phyloP scores from a whole-genome alignment of 2,888 invertebrate species.

The Trachelus iudaicus region DNA sequence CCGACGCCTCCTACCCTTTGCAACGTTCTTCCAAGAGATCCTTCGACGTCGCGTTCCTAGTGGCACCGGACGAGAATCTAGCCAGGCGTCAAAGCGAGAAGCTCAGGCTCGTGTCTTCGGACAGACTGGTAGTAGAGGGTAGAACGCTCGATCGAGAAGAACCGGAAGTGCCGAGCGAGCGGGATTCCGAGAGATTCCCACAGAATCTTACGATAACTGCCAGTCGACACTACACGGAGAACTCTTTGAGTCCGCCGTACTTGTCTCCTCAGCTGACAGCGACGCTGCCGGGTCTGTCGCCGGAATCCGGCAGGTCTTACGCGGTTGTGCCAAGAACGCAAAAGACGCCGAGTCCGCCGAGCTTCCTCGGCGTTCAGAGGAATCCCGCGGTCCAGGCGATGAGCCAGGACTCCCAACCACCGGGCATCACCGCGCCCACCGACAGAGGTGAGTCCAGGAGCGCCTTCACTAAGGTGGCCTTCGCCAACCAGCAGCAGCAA shows the following conservation, averaged over 20 bases:
- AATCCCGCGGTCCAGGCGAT: slow-evolving; percentile 17
- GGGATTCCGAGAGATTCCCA: slow-evolving; percentile 49
- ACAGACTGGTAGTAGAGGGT: slow-evolving; percentile 35
- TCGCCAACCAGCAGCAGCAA: slow-evolving; percentile 52
- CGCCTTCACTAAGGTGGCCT: slow-evolving; percentile 85
- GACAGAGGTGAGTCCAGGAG: slow-evolving; percentile 69
- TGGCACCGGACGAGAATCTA: slow-evolving; percentile 87
- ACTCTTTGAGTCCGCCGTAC: slow-evolving; percentile 69
- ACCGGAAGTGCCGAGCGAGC: slow-evolving; percentile 30
- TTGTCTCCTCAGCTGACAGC: slow-evolving; percentile 66
- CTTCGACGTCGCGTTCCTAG: slow-evolving; percentile 91
- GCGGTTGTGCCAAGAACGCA: slow-evolving; percentile 31
- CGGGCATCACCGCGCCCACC: slow-evolving; percentile 18
- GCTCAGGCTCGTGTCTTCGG: slow-evolving; percentile 44
- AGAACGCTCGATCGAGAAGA: slow-evolving; percentile 26
- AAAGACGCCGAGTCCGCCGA: slow-evolving; percentile 55
- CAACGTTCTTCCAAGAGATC: slow-evolving; percentile 75
- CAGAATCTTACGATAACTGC: slow-evolving; percentile 52
- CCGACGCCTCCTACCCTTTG: slow-evolving; percentile 58
- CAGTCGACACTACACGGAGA: slow-evolving; percentile 68
- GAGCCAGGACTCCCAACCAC: slow-evolving; percentile 31
- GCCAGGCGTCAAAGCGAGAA: slow-evolving; percentile 74
- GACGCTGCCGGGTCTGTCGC: slow-evolving; percentile 68
- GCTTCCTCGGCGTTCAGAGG: slow-evolving; percentile 20
- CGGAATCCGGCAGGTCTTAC: slow-evolving; percentile 57